Evolutionary conservation across 2,888 invertebrate genomes (phyloP).

Genomic region (Galerucella pusilla): DNA sequence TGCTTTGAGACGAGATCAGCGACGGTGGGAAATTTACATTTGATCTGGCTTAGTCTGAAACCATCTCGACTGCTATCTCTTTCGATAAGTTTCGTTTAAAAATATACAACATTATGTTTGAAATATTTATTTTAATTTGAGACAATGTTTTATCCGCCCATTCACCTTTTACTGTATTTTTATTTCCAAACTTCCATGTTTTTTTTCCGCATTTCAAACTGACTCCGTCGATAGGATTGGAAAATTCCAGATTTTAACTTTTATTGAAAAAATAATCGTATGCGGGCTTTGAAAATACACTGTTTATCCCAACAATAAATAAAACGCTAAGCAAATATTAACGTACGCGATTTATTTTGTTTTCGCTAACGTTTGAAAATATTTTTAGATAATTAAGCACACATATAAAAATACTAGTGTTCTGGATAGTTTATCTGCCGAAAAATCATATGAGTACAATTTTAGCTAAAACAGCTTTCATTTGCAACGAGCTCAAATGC

Average conservation of each 20-base stretch:
- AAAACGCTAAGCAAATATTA: too few relatives aligned
- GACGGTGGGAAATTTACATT: slow-evolving; percentile 9
- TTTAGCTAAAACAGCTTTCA: too few relatives aligned
- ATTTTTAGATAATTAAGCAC: too few relatives aligned
- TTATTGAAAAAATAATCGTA: not conserved
- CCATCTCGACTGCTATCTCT: not conserved
- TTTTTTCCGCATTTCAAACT: not conserved
- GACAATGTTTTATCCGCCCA: not conserved
- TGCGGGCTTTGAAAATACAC: not conserved
- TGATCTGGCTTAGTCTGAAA: not conserved
- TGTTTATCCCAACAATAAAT: not conserved
- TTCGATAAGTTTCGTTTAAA: not conserved
- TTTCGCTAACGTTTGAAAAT: too few relatives aligned
- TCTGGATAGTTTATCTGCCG: too few relatives aligned
- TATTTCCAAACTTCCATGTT: not conserved
- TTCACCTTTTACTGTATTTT: not conserved
- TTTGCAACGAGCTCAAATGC: too few relatives aligned
- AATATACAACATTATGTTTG: not conserved
- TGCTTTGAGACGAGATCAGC: slow-evolving; percentile 7
- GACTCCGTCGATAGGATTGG: not conserved
- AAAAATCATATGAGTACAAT: too few relatives aligned
- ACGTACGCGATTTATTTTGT: too few relatives aligned
- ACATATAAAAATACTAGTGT: too few relatives aligned
- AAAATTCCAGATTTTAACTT: not conserved
- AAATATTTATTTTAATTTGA: not conserved